These are phyloP conservation scores for Syrphus vitripennis DNA, from an alignment of 2,888 invertebrate species.

Conservation along the genomic window DNA sequence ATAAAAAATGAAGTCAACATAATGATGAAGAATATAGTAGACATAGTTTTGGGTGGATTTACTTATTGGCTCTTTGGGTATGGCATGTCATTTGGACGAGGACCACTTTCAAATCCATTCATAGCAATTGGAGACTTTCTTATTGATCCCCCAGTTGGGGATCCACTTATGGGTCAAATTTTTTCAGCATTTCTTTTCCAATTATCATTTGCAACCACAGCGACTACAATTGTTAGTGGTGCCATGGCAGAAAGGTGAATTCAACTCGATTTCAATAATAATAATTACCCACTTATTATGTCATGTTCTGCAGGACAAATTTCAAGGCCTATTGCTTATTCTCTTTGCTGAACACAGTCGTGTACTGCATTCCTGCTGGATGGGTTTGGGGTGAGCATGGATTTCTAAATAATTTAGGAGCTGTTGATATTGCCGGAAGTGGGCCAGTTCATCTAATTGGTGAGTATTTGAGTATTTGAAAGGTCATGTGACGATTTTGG, in stretches of 20 bases:
- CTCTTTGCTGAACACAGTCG: slow-evolving; percentile 92
- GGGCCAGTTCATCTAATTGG: slow-evolving; percentile 95
- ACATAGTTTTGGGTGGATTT: slow-evolving; percentile 92
- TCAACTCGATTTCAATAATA: neutral
- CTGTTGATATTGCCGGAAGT: slow-evolving; percentile 95
- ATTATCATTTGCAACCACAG: slow-evolving; percentile 91
- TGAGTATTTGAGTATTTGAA: slow-evolving; percentile 55
- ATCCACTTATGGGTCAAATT: slow-evolving; percentile 91
- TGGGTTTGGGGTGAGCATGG: slow-evolving; percentile 96
- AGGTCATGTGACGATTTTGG: neutral
- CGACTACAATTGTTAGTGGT: slow-evolving; percentile 95
- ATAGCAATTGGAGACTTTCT: slow-evolving; percentile 93
- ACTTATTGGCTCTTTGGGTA: slow-evolving; percentile 98
- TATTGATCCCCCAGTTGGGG: slow-evolving; percentile 88
- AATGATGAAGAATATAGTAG: slow-evolving; percentile 98
- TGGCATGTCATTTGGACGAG: slow-evolving; percentile 93
- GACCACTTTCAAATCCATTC: slow-evolving; percentile 88
- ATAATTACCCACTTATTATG: neutral
- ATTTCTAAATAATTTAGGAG: slow-evolving; percentile 91
- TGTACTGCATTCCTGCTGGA: slow-evolving; percentile 96
- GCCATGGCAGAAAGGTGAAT: slow-evolving; percentile 95
- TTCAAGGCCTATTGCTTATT: slow-evolving; percentile 95
- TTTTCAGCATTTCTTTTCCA: slow-evolving; percentile 96
- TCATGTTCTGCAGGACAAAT: slow-evolving; percentile 85
- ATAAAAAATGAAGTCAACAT: slow-evolving; percentile 97